A percentile compares a stretch with the other conserved stretches of the same genome.
phyloP scores from a whole-genome alignment of 2,797 vertebrate species.

The Melopsittacus undulatus region DNA sequence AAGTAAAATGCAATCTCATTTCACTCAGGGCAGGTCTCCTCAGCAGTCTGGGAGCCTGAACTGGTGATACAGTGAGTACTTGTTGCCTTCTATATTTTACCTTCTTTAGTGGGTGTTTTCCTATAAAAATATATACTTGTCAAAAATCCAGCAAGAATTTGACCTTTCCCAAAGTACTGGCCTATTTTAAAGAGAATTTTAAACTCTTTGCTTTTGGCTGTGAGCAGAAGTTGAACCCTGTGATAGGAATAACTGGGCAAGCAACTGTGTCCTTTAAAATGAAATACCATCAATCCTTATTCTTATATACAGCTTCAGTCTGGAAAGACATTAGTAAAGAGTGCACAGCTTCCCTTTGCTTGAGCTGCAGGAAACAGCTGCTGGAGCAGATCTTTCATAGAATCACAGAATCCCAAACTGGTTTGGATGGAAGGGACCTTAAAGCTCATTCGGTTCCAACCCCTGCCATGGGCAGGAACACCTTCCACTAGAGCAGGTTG shows the following conservation, averaged over 20 bases:
- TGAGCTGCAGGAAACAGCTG: neutral
- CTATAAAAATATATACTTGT: neutral
- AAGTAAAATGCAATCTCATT: constrained; percentile 18
- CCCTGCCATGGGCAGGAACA: neutral
- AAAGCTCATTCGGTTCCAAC: neutral
- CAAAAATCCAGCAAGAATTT: neutral
- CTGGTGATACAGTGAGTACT: neutral
- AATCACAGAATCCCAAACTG: neutral
- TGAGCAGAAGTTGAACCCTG: neutral
- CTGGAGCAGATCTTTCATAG: neutral
- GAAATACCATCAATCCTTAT: neutral
- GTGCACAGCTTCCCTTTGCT: neutral
- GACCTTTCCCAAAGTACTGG: neutral
- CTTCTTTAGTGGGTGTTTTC: neutral
- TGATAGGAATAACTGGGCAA: neutral
- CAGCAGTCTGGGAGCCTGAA: neutral
- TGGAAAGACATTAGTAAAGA: neutral
- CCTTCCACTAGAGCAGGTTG: neutral
- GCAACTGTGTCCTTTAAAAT: neutral
- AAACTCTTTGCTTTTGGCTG: neutral
- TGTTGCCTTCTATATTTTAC: neutral
- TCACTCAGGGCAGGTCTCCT: neutral
- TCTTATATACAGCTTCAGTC: neutral
- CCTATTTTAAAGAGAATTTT: neutral
- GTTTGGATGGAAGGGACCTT: neutral